These are phyloP conservation scores for Trogon melanurus DNA, from an alignment of 2,113 vertebrate species.

Conservation along the genomic window DNA sequence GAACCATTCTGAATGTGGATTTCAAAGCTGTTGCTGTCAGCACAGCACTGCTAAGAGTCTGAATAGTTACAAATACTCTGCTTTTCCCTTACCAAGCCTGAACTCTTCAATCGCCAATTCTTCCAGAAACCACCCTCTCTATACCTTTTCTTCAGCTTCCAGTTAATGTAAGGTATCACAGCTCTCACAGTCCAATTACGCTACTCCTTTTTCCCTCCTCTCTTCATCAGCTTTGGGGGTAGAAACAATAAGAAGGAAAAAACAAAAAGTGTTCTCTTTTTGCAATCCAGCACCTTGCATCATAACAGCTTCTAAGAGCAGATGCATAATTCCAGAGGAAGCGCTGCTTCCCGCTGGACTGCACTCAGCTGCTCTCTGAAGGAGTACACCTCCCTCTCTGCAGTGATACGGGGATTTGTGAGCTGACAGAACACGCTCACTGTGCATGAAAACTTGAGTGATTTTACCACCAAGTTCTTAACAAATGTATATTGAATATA, in stretches of 20 bases:
- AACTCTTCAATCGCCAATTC: not conserved
- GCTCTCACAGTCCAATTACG: not conserved
- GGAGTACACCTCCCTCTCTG: fast-evolving
- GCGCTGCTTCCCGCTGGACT: not conserved
- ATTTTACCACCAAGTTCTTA: not conserved
- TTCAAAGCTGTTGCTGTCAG: not conserved
- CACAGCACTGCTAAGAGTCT: not conserved
- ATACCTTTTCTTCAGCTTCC: not conserved
- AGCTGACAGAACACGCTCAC: not conserved
- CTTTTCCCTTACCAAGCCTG: not conserved
- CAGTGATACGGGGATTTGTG: not conserved
- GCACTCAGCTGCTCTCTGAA: not conserved
- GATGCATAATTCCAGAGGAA: not conserved
- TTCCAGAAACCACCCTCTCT: not conserved
- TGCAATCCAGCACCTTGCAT: not conserved
- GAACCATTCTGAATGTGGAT: not conserved
- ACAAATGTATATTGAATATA: not conserved
- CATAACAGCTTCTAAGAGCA: not conserved
- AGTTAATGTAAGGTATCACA: not conserved
- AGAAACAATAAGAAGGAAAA: not conserved
- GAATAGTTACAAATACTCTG: not conserved
- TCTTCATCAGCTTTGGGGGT: not conserved
- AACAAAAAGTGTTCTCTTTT: not conserved
- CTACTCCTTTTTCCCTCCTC: not conserved
- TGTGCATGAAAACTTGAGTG: not conserved